These are phyloP conservation scores for Sturnus vulgaris DNA, from an alignment of 2,113 vertebrate species.

Conservation along the genomic window DNA sequence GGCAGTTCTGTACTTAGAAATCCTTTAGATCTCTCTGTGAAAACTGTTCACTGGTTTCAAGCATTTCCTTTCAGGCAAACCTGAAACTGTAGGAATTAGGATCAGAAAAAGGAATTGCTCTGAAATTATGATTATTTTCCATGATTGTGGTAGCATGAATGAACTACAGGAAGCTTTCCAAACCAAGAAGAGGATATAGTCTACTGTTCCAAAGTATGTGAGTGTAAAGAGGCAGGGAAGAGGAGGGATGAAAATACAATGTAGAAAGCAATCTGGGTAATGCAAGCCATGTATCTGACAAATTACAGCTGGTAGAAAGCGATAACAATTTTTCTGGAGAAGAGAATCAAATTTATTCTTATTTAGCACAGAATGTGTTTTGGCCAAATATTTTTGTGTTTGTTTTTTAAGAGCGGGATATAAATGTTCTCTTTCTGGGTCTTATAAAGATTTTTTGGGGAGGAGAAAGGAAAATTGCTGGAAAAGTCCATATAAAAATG, in stretches of 20 bases:
- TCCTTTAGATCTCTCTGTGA: neutral
- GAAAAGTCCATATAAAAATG: neutral
- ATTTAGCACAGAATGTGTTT: neutral
- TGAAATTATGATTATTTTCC: neutral
- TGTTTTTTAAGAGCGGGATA: neutral
- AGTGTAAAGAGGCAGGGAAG: neutral
- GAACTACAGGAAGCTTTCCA: neutral
- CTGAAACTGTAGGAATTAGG: neutral
- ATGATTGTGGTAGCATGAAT: neutral
- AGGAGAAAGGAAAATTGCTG: neutral
- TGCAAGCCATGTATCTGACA: neutral
- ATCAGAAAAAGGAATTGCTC: neutral
- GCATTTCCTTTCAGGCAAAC: neutral
- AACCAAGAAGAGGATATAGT: neutral
- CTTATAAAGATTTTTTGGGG: neutral
- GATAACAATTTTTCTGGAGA: neutral
- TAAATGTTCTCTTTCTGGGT: neutral
- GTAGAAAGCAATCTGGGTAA: neutral
- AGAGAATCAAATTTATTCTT: neutral
- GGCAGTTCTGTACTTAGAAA: neutral
- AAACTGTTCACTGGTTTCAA: neutral
- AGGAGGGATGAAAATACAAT: neutral
- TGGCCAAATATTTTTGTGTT: neutral
- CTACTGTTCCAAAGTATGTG: neutral
- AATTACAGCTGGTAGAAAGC: neutral